A percentile compares a stretch with the other conserved stretches of the same genome.
These are phyloP conservation scores for Deladenus siricidicola DNA, from an alignment of 2,888 invertebrate genomes.

Conservation along the genomic window DNA sequence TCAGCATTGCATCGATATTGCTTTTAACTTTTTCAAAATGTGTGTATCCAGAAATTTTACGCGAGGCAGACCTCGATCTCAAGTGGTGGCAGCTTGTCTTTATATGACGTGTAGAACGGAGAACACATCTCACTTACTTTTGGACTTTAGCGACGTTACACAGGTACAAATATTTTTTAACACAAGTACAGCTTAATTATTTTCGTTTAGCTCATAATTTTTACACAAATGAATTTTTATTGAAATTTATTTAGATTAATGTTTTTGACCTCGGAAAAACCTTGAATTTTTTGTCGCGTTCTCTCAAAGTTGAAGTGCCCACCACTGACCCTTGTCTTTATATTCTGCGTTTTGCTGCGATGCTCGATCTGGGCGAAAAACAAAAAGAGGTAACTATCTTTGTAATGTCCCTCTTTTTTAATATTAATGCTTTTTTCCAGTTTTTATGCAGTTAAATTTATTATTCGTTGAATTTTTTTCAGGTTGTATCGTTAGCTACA, in stretches of 20 bases:
- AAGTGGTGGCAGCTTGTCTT: conserved; percentile 90
- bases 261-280: conserved; percentile 89
- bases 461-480: conserved; percentile 2
- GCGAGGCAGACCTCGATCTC: conserved; percentile 77
- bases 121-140: conserved; percentile 84
- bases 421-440: conserved; percentile 4
- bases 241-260: conserved; percentile 70
- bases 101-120: conserved; percentile 93
- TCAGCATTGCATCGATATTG: conserved; percentile 82
- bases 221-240: too few species aligned
- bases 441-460: neutral
- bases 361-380: conserved; percentile 75
- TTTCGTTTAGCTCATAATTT: too few species aligned
- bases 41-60: conserved; percentile 61
- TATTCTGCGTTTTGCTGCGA: conserved; percentile 84
- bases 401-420: conserved; percentile 1
- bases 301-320: conserved; percentile 67
- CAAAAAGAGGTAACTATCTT: conserved; percentile 65
- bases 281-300: conserved; percentile 77
- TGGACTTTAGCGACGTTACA: conserved; percentile 89
- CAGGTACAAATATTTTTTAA: too few species aligned
- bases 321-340: conserved; percentile 83
- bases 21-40: conserved; percentile 80
- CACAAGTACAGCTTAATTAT: too few species aligned
- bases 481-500: conserved; percentile 83